Evolutionary conservation across 2,888 invertebrate genomes (phyloP).

Genomic region (Sarcophaga subvicina): DNA sequence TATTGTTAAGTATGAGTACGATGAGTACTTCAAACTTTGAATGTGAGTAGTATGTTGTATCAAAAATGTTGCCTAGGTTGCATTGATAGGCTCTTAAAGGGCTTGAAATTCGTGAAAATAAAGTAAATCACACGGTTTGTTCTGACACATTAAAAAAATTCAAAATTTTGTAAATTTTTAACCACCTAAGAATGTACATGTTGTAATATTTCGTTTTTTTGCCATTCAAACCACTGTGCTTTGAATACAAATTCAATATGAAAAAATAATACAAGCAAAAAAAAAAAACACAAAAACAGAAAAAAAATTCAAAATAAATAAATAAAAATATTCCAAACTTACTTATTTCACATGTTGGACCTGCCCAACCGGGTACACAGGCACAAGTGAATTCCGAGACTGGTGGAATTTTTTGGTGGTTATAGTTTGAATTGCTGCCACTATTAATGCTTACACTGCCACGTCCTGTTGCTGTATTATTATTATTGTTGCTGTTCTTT

Average conservation of each 20-base stretch:
- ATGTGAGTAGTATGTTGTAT: too few relatives aligned
- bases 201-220: too few relatives aligned
- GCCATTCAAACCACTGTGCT: conserved; percentile 30
- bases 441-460: conserved; percentile 43
- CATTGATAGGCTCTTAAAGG: too few relatives aligned
- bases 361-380: conserved; percentile 93
- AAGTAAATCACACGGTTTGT: too few relatives aligned
- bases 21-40: too few relatives aligned
- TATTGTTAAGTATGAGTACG: too few relatives aligned
- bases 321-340: conserved; percentile 79
- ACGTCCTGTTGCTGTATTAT: conserved; percentile 45
- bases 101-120: too few relatives aligned
- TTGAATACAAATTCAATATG: neutral
- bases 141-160: too few relatives aligned
- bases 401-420: conserved; percentile 75
- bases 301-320: conserved; percentile 33
- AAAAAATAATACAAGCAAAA: neutral
- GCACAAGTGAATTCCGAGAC: conserved; percentile 87
- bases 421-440: conserved; percentile 67
- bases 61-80: too few relatives aligned
- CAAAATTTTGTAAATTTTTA: too few relatives aligned
- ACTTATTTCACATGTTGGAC: conserved; percentile 89
- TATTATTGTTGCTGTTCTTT: conserved; percentile 46
- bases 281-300: conserved; percentile 38
- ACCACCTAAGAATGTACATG: too few relatives aligned